Conservation (phyloP, 2,113 vertebrate genomes). For the Paradoxurus hermaphroditus region DNA sequence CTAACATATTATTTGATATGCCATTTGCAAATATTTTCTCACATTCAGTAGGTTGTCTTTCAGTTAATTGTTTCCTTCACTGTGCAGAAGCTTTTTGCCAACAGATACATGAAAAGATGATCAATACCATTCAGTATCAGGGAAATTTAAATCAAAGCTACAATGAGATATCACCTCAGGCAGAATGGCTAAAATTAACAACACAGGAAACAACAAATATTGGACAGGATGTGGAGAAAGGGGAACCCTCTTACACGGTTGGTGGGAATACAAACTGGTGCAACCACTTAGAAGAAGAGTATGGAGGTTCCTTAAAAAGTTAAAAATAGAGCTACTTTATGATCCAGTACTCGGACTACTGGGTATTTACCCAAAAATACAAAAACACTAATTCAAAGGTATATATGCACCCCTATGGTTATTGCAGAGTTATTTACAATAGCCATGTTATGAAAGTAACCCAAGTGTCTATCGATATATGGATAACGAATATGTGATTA, state of each 20-base stretch:
- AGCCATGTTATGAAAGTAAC: not conserved
- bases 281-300: not conserved
- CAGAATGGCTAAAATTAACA: not conserved
- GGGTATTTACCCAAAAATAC: not conserved
- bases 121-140: not conserved
- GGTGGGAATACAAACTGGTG: not conserved
- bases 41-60: not conserved
- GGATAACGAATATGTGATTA: not conserved
- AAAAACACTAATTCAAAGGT: not conserved
- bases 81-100: not conserved
- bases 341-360: not conserved
- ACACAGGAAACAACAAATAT: not conserved
- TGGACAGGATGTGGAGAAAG: not conserved
- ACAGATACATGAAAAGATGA: not conserved
- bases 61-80: not conserved
- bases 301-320: not conserved
- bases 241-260: not conserved
- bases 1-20: not conserved
- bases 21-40: not conserved
- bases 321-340: not conserved
- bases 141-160: not conserved
- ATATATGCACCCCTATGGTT: not conserved
- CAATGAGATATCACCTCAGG: not conserved
- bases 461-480: not conserved
- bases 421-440: not conserved